Evolutionary conservation across 2,113 vertebrate species (phyloP).

Genomic region (Tympanuchus pallidicinctus): DNA sequence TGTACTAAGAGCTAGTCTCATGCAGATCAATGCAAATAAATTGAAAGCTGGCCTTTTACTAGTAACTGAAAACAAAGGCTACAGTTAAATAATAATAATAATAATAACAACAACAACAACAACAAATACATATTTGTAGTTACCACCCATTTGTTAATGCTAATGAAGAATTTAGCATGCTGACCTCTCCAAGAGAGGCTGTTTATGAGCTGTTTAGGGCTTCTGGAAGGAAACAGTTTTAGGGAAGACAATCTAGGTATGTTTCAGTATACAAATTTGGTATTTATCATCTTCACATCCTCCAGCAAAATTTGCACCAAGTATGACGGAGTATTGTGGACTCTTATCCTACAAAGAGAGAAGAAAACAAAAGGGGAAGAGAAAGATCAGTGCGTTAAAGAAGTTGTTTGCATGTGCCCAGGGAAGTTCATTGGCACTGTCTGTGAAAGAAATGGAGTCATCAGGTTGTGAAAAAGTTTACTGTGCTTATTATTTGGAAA

Average conservation of each 20-base stretch:
- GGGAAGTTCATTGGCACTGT: not conserved
- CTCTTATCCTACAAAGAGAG: not conserved
- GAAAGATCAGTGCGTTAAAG: fast-evolving
- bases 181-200: not conserved
- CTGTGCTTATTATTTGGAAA: not conserved
- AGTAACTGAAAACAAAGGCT: not conserved
- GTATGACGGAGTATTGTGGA: too few species aligned
- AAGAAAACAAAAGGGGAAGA: not conserved
- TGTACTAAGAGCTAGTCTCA: fast-evolving
- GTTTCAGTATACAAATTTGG: not conserved
- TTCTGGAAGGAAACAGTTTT: not conserved
- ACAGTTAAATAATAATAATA: not conserved
- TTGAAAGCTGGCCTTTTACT: not conserved
- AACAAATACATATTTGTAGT: not conserved
- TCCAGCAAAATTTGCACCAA: not conserved
- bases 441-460: not conserved
- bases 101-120: too few species aligned
- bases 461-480: not conserved
- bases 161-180: not conserved
- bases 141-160: not conserved
- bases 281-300: not conserved
- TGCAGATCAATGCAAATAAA: fast-evolving
- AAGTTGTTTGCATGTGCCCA: not conserved
- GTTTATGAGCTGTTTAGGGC: not conserved
- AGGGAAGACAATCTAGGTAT: not conserved